Evolutionary conservation across 2,797 vertebrate species (phyloP).

Genomic region (Micromesistius poutassou): DNA sequence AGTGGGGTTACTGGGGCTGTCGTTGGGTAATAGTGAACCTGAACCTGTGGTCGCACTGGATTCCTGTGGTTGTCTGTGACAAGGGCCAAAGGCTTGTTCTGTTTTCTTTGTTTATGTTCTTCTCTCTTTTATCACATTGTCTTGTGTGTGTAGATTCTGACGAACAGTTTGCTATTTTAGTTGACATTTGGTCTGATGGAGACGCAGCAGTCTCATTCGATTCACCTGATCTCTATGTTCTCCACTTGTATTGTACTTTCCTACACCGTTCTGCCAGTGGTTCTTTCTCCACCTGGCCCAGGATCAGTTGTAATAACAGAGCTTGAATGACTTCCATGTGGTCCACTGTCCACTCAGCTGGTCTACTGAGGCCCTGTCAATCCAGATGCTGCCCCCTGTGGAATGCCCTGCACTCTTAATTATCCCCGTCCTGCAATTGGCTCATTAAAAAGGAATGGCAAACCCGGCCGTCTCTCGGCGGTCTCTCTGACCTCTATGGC

Average conservation of each 20-base stretch:
- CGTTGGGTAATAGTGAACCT: conserved; percentile 51
- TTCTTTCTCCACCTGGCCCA: conserved; percentile 22
- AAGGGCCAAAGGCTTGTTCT: conserved; percentile 19
- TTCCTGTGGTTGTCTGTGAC: conserved; percentile 51
- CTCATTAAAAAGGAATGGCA: conserved; percentile 25
- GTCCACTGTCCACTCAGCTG: conserved; percentile 31
- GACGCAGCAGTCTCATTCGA: neutral
- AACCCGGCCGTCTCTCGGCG: conserved; percentile 15
- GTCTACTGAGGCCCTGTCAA: conserved; percentile 39
- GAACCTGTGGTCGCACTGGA: conserved; percentile 49
- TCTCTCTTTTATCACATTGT: neutral
- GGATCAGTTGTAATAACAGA: conserved; percentile 45
- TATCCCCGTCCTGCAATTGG: conserved; percentile 30
- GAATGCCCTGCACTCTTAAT: conserved; percentile 29
- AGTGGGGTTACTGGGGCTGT: conserved; percentile 48
- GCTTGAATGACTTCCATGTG: conserved; percentile 49
- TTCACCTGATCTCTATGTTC: conserved; percentile 4
- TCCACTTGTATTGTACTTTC: neutral
- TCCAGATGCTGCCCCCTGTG: conserved; percentile 35
- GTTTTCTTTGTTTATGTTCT: neutral
- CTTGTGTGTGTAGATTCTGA: neutral
- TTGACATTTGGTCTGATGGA: conserved; percentile 1
- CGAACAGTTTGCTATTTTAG: neutral
- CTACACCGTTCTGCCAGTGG: neutral
- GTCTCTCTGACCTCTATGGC: conserved; percentile 10